These are phyloP conservation scores for Timandra comae DNA, from an alignment of 2,888 invertebrate genomes.

Conservation along the genomic window DNA sequence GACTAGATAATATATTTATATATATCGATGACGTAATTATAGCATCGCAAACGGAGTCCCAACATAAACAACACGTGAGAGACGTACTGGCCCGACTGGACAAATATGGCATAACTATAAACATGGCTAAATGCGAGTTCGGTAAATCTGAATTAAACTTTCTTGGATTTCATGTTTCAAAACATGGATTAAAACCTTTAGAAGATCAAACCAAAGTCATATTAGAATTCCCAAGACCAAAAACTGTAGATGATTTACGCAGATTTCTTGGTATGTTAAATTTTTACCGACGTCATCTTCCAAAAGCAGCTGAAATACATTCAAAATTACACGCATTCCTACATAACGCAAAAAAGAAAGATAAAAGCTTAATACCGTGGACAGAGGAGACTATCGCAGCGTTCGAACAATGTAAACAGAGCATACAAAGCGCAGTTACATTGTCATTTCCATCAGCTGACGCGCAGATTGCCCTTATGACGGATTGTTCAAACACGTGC, in stretches of 20 bases:
- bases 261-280: neutral
- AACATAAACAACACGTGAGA: slow-evolving; percentile 4
- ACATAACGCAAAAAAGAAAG: too few species aligned
- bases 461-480: too few species aligned
- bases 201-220: slow-evolving; percentile 1
- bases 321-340: too few species aligned
- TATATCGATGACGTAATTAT: slow-evolving; percentile 5
- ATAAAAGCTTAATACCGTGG: too few species aligned
- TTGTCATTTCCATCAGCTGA: too few species aligned
- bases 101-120: slow-evolving; percentile 2
- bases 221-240: slow-evolving; percentile 4
- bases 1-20: slow-evolving; percentile 1
- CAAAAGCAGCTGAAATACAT: neutral
- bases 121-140: slow-evolving; percentile 6
- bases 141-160: slow-evolving; percentile 3
- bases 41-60: neutral
- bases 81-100: slow-evolving; percentile 2
- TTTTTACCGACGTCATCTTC: neutral
- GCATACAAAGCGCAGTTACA: too few species aligned
- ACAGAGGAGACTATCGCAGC: too few species aligned
- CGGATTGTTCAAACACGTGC: too few species aligned
- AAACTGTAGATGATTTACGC: neutral
- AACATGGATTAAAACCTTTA: slow-evolving; percentile 1
- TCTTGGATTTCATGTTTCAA: slow-evolving; percentile 5
- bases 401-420: too few species aligned